Percentiles rank a stretch among this genome's conserved stretches.
Evolutionary conservation across 2,888 invertebrate species (phyloP).

Genomic region (Amphipoea lucens): DNA sequence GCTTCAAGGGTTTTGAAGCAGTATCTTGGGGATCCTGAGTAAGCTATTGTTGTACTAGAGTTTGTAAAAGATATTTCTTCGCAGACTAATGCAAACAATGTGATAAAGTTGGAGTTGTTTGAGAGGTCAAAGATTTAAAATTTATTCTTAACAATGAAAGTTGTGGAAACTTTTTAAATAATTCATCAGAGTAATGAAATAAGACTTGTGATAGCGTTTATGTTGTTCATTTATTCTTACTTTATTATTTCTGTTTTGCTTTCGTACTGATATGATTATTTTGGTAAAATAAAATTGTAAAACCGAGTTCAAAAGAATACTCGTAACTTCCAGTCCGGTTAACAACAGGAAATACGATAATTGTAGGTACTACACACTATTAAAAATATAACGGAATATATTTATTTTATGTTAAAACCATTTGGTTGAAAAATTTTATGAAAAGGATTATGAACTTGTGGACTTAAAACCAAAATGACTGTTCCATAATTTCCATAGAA

Average conservation of each 20-base stretch:
- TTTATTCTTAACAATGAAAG: slow-evolving; percentile 58
- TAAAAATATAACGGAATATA: not conserved
- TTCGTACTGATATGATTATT: not conserved
- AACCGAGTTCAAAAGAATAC: not conserved
- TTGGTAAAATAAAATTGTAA: not conserved
- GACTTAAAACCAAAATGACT: not conserved
- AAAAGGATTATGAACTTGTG: too few species aligned
- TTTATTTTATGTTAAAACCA: not conserved
- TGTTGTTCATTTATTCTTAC: slow-evolving; percentile 30
- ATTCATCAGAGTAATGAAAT: slow-evolving; percentile 60
- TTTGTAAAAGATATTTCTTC: slow-evolving; percentile 65
- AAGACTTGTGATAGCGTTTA: slow-evolving; percentile 56
- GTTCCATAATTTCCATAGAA: not conserved
- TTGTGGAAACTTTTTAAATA: slow-evolving; percentile 57
- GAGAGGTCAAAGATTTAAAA: slow-evolving; percentile 61
- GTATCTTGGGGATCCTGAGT: slow-evolving; percentile 66
- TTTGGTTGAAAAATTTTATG: not conserved
- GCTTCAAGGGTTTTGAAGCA: slow-evolving; percentile 58
- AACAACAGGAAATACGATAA: too few species aligned
- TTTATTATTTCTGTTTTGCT: slow-evolving; percentile 38
- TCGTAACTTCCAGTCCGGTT: not conserved
- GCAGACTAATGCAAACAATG: slow-evolving; percentile 57
- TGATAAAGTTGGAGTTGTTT: slow-evolving; percentile 58
- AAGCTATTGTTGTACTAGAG: slow-evolving; percentile 64
- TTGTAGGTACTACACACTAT: too few species aligned